These are phyloP conservation scores for Drosophila monieri DNA, from an alignment of 2,888 invertebrate species.

Conservation along the genomic window DNA sequence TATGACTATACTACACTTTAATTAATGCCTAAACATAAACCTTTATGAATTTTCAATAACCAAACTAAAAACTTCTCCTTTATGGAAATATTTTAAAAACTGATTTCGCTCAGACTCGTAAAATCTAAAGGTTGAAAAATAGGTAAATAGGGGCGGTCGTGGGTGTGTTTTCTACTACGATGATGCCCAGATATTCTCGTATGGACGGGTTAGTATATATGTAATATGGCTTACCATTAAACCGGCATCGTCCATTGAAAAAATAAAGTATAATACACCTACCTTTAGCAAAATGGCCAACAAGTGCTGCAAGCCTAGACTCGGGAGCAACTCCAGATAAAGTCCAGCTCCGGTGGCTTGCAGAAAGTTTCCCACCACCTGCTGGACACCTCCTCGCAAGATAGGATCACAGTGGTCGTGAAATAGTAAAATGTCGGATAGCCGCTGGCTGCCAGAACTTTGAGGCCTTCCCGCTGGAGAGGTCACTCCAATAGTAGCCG, in stretches of 20 bases:
- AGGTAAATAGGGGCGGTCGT: slow-evolving; percentile 5
- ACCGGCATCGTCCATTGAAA: background rate
- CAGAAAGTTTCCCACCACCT: slow-evolving; percentile 82
- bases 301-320: slow-evolving; percentile 78
- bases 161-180: slow-evolving; percentile 40
- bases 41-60: too few relatives aligned
- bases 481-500: background rate
- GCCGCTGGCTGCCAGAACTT: slow-evolving; percentile 40
- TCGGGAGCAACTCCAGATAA: slow-evolving; percentile 51
- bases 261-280: slow-evolving; percentile 37
- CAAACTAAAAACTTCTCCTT: background rate
- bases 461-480: slow-evolving; percentile 7
- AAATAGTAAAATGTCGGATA: slow-evolving; percentile 82
- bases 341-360: slow-evolving; percentile 69
- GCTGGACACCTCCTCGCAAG: slow-evolving; percentile 82
- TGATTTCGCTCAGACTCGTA: background rate
- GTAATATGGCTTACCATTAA: slow-evolving; percentile 36
- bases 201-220: slow-evolving; percentile 9
- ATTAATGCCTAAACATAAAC: background rate
- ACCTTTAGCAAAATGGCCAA: slow-evolving; percentile 83
- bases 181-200: slow-evolving; percentile 18
- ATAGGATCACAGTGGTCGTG: slow-evolving; percentile 83
- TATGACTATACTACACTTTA: background rate
- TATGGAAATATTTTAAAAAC: background rate
- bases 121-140: background rate